Evolutionary conservation across 2,113 vertebrate species (phyloP).

Genomic region (Sinocyclocheilus maitianheensis): DNA sequence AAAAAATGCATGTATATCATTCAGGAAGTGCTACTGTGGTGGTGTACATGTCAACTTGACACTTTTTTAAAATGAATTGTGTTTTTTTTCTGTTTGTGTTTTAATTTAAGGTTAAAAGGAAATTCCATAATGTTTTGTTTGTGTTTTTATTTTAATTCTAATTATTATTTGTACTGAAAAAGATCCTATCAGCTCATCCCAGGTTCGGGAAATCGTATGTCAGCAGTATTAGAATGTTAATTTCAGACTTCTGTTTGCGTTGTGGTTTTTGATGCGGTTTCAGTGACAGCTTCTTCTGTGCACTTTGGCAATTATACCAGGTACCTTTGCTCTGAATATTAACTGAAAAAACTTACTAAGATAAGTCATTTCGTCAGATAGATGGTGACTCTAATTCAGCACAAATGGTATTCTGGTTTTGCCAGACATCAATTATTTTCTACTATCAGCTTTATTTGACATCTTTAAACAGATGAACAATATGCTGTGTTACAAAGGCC

Average conservation of each 20-base stretch:
- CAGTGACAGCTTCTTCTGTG: conserved; percentile 33
- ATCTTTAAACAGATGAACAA: neutral
- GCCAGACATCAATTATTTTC: neutral
- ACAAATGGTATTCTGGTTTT: neutral
- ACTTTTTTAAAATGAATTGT: conserved; percentile 47
- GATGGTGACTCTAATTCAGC: neutral
- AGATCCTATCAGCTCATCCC: conserved; percentile 52
- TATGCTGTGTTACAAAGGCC: neutral
- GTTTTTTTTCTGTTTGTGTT: conserved; percentile 45
- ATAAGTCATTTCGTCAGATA: neutral
- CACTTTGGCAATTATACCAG: neutral
- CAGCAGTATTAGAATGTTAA: conserved; percentile 57
- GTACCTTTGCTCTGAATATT: conserved; percentile 7
- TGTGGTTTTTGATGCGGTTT: conserved; percentile 47
- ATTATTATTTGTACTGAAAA: conserved; percentile 54
- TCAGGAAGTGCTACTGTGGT: conserved; percentile 63
- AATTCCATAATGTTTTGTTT: conserved; percentile 17
- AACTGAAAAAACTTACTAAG: neutral
- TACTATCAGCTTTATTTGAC: neutral
- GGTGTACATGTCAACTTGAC: conserved; percentile 65
- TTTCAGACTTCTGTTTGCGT: conserved; percentile 47
- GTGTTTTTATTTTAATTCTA: conserved; percentile 45
- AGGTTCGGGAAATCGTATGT: conserved; percentile 46
- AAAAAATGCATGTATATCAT: conserved; percentile 46
- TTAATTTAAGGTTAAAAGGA: conserved; percentile 56